Conservation (phyloP, 2,888 invertebrate genomes). For the Melanargia galathea region DNA sequence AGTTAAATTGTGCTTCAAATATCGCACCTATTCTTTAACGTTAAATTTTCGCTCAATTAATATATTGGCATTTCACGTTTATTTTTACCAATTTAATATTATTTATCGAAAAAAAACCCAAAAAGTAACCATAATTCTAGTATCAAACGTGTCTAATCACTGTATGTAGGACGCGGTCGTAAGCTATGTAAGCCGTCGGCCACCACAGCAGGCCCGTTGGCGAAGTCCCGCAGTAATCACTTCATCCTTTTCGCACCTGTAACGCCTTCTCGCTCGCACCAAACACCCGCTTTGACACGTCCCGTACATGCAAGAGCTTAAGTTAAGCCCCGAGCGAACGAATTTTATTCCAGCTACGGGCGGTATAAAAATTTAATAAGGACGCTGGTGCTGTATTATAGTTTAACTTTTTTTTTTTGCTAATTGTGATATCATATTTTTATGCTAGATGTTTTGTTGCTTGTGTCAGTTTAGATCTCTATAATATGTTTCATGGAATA, state of each 20-base stretch:
- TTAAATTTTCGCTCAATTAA: background rate
- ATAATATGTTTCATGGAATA: no score
- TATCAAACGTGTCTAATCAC: conserved; percentile 55
- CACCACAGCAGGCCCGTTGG: conserved; percentile 51
- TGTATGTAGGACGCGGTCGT: conserved; percentile 53
- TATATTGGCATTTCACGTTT: background rate
- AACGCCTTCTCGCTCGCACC: conserved; percentile 43
- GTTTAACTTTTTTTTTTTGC: conserved; percentile 20
- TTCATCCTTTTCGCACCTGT: conserved; percentile 36
- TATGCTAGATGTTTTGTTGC: background rate
- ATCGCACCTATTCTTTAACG: background rate
- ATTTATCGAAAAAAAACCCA: background rate
- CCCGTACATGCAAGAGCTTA: conserved; percentile 48
- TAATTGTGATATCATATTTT: conserved; percentile 23
- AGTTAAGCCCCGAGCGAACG: conserved; percentile 47
- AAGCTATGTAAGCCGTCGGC: conserved; percentile 56
- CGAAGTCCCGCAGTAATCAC: conserved; percentile 45
- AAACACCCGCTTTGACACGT: conserved; percentile 49
- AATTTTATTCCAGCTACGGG: conserved; percentile 47
- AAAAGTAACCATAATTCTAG: conserved; percentile 40
- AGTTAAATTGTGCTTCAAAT: conserved; percentile 15
- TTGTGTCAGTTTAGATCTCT: background rate
- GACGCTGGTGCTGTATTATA: conserved; percentile 26
- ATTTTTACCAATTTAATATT: background rate
- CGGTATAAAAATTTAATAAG: conserved; percentile 60